These are phyloP conservation scores for Tanytarsus gracilentus DNA, from an alignment of 2,888 invertebrate genomes.

Conservation along the genomic window DNA sequence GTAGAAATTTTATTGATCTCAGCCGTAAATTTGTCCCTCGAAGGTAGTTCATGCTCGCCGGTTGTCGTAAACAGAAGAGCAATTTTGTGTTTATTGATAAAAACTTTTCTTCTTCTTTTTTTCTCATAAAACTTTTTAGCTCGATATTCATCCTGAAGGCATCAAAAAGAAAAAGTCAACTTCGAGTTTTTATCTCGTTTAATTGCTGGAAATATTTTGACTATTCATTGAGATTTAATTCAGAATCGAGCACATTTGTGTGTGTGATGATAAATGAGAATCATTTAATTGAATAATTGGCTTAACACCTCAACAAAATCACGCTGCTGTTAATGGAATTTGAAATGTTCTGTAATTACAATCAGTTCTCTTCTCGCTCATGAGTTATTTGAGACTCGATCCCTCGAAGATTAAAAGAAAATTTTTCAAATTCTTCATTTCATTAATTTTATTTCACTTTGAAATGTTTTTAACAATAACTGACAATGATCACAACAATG, in stretches of 20 bases:
- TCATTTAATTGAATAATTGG: constrained; percentile 19
- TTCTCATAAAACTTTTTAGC: background rate
- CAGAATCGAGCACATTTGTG: background rate
- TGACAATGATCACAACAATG: too few species aligned
- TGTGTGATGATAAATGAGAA: background rate
- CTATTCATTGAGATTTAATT: background rate
- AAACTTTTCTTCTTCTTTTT: background rate
- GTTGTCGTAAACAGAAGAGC: constrained; percentile 21
- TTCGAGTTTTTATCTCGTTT: background rate
- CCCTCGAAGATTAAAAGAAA: background rate
- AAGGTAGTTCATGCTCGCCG: too few species aligned
- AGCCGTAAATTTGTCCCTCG: constrained; percentile 23
- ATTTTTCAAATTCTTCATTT: background rate
- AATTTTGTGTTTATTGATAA: constrained; percentile 18
- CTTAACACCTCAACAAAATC: constrained; percentile 14
- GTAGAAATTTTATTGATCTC: constrained; percentile 16
- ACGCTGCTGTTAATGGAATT: constrained; percentile 3
- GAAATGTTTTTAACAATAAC: background rate
- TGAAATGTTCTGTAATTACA: constrained; percentile 16
- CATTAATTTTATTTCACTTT: background rate
- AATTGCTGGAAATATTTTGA: constrained; percentile 1
- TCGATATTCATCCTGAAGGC: background rate
- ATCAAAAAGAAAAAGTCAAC: background rate
- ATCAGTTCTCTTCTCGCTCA: background rate
- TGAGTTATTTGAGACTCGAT: background rate